These are phyloP conservation scores for Phylloscopus trochilus DNA, from an alignment of 2,113 vertebrate species.

Conservation along the genomic window DNA sequence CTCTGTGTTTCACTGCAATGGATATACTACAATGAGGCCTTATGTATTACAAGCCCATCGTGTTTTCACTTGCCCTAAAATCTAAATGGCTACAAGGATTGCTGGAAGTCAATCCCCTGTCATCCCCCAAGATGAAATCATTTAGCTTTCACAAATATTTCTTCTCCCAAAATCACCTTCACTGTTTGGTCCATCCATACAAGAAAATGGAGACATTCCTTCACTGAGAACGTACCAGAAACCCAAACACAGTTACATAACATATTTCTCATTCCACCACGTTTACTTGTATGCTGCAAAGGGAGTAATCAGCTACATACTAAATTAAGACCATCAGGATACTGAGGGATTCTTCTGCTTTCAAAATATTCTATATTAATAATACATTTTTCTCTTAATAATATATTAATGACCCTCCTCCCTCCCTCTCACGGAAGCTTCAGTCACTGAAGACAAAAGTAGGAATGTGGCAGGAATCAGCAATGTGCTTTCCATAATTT, in stretches of 20 bases:
- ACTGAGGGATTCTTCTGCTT: neutral
- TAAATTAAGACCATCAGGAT: neutral
- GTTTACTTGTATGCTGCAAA: neutral
- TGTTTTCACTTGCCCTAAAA: neutral
- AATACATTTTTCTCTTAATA: neutral
- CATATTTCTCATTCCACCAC: neutral
- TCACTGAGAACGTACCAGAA: fast-evolving
- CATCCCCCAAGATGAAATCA: neutral
- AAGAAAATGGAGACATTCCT: neutral
- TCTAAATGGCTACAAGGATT: neutral
- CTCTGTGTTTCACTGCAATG: neutral
- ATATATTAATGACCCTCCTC: neutral
- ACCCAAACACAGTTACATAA: fast-evolving
- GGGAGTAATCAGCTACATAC: neutral
- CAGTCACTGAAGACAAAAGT: neutral
- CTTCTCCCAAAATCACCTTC: neutral
- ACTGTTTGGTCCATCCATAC: neutral
- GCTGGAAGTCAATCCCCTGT: neutral
- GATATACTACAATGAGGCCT: neutral
- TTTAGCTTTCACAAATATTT: neutral
- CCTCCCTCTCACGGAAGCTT: neutral
- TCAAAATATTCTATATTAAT: neutral
- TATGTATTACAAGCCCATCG: neutral
- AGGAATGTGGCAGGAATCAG: neutral
- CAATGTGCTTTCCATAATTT: neutral